Evolutionary conservation across 1,140 invertebrate species (phyloP).

Genomic region (Oscheius sp.): DNA sequence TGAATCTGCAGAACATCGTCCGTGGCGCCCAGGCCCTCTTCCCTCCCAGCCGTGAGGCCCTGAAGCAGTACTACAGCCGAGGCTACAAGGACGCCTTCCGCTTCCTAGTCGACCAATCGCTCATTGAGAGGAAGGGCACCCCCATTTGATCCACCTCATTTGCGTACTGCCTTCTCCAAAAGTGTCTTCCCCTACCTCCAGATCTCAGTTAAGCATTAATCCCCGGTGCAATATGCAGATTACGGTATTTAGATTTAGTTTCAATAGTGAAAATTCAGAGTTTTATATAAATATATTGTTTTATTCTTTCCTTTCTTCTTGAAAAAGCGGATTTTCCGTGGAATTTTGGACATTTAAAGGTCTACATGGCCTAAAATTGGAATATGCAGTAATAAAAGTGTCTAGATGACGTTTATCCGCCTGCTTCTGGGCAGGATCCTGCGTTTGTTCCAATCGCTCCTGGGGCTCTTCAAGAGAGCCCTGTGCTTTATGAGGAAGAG

Average conservation of each 20-base stretch:
- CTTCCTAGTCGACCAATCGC: slow-evolving; percentile 60
- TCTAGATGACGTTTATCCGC: slow-evolving; percentile 20
- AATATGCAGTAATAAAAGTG: too few relatives aligned
- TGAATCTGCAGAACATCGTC: slow-evolving; percentile 61
- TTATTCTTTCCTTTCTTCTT: too few relatives aligned
- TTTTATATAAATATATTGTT: slow-evolving; percentile 17
- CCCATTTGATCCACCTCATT: too few relatives aligned
- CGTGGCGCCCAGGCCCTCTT: slow-evolving; percentile 62
- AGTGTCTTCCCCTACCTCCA: too few relatives aligned
- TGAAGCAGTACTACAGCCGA: slow-evolving; percentile 61
- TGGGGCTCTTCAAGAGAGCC: slow-evolving; percentile 5
- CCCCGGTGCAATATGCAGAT: not conserved
- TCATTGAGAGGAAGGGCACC: slow-evolving; percentile 54
- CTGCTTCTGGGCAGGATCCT: slow-evolving; percentile 16
- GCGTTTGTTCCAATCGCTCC: slow-evolving; percentile 8
- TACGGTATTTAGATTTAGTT: slow-evolving; percentile 11
- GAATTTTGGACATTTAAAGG: too few relatives aligned
- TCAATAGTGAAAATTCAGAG: slow-evolving; percentile 1
- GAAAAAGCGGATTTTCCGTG: too few relatives aligned
- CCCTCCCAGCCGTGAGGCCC: slow-evolving; percentile 57
- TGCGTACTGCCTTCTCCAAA: too few relatives aligned
- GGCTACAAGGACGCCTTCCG: slow-evolving; percentile 61
- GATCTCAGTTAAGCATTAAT: too few relatives aligned
- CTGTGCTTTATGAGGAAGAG: slow-evolving; percentile 28
- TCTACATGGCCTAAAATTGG: too few relatives aligned